Base-by-base conservation (phyloP, 2,797 vertebrate genomes). In the Bradypus variegatus region DNA sequence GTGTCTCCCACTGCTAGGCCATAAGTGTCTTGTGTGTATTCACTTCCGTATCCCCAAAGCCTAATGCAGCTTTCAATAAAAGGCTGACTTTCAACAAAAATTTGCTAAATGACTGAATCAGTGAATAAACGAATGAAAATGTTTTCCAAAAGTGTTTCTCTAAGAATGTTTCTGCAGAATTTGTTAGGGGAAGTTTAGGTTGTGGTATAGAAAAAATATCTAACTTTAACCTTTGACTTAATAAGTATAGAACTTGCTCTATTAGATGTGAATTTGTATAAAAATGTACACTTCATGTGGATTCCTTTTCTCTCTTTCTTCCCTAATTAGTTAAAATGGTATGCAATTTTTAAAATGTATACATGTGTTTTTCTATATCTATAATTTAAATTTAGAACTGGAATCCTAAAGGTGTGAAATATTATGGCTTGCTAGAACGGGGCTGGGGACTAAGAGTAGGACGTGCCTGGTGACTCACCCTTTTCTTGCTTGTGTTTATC, bases 281-380 rank as follows among this genome's bases (percentile, higher is more conserved):
- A 73, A 89, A 86, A 45, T 53, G 48, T 33, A 18, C 15, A 31
- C 27, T 55, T 87, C 25, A 70, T 55, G 45, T 75, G 36, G 50
- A 29, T 27, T 91, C 45, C 65, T 89, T 77, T 27, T 86, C 82
- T 78, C 21, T 86, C 82, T 78, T 23, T 92, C 33, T 38, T 58
- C 50, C 38, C 33, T 89, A 86, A 38, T 92, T 92, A 86, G 19
- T 79, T 83, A 86, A 94, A 91, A 87, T 72, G 41, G 18, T 29
- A 78, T 58, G 38, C 14, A 33, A 69, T 69, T 50, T 50, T 50
- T 50, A 50, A 50, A 58, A 23, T 8, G 21, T 41, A 27, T 25
- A 23, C 41, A 21, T 38, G 31, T 72, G 70, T 73, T 23, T 73
- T 41, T 73, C 45, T 31, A 48, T 31, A 16, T 45, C 27, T 3